Base-by-base conservation (phyloP, 2,888 invertebrate genomes). In the Coleophora deauratella region DNA sequence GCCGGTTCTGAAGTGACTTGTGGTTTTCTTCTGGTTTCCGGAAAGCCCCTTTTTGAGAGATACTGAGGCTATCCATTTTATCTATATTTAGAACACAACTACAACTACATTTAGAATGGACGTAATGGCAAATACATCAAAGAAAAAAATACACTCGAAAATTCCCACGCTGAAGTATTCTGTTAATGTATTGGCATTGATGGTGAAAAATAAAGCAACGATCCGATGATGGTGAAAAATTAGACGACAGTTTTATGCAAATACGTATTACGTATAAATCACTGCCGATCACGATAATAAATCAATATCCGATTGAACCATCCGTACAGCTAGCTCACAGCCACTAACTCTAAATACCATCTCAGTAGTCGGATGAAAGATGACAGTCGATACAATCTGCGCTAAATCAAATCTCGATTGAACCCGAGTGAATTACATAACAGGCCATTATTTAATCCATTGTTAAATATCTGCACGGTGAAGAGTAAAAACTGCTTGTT, bases 341-440 rank as follows among this genome's bases (percentile, higher is more conserved):
- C 49, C 54, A 56, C 52, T 49, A 46, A 45, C 41, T 42, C 37
- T 44, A 49, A 51, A 56, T 54, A 58, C 61, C 54, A 48, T 55
- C 57, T 52, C 56, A 56, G 57, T 61, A 57, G 21, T 21, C 21
- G 59, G 47, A 57, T 52, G 50, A 52, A 57, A 59, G 61, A 57
- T 62, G 63, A 58, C 58, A 57, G 54, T 48, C 51, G 62, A 66
- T 66, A 68, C 54, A 52, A 64, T 64, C 62, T 46, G 45, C 10
- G 51, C 51, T 57, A 59, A 63, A 51, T 50, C 52, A 49, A 64
- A 72, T 63, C 52, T 45, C 51, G 60, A 64, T 67, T 21, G 3
- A 67, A 50, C 46, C 48, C 27, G 36, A 63, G 57, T 59, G 57
- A 53, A 59, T 75, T 71, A 61, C 59, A 60, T 57, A 73, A 75